Evolutionary conservation across 2,797 vertebrate species (phyloP).

Genomic region (Pogoniulus pusillus): DNA sequence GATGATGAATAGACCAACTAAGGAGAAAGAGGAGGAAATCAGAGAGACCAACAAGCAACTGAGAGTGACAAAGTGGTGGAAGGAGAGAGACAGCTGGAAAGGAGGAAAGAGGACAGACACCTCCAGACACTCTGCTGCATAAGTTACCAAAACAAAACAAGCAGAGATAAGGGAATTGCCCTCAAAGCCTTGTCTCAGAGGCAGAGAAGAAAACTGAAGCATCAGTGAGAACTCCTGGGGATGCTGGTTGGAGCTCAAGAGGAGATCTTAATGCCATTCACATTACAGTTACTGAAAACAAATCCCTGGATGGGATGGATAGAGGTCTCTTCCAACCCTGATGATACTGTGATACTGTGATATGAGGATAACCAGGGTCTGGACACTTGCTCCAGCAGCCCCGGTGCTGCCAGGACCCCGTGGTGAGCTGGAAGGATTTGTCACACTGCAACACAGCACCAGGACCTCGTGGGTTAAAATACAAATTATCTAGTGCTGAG

Average conservation of each 20-base stretch:
- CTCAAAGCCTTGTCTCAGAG: slow-evolving; percentile 18
- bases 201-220: slow-evolving; percentile 37
- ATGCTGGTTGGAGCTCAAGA: not conserved
- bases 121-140: not conserved
- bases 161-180: slow-evolving; percentile 56
- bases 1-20: slow-evolving; percentile 65
- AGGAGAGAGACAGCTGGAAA: slow-evolving; percentile 30
- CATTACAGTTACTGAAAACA: not conserved
- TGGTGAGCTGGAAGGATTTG: not conserved
- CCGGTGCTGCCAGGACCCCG: fast-evolving
- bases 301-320: not conserved
- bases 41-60: slow-evolving; percentile 24
- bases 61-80: slow-evolving; percentile 36
- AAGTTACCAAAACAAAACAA: slow-evolving; percentile 42
- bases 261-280: not conserved
- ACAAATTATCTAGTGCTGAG: not conserved
- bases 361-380: not conserved
- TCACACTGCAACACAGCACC: not conserved
- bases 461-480: not conserved
- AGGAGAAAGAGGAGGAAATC: slow-evolving; percentile 23
- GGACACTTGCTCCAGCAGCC: not conserved
- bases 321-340: too few relatives aligned
- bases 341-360: too few relatives aligned
- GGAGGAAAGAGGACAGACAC: slow-evolving; percentile 36
- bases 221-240: slow-evolving; percentile 4